These are phyloP conservation scores for Geodia barretti DNA, from an alignment of 37 sponge, comb jelly and placozoan genomes.

Conservation along the genomic window DNA sequence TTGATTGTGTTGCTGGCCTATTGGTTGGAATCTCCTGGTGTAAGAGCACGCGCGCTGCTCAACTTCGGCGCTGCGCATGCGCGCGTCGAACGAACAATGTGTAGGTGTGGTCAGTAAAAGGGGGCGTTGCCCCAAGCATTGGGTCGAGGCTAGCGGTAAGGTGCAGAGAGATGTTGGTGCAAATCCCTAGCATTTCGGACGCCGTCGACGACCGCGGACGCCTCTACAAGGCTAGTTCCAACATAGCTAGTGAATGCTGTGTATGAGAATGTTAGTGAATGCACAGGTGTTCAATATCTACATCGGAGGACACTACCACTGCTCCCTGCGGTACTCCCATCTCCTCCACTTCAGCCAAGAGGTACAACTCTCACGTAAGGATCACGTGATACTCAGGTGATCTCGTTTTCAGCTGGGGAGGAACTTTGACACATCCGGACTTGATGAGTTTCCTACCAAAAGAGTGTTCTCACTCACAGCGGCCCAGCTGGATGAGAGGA, in stretches of 20 bases:
- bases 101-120: neutral
- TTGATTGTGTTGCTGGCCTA: too few relatives aligned
- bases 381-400: neutral
- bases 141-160: too few relatives aligned
- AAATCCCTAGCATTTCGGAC: slow-evolving; percentile 22
- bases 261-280: too few relatives aligned
- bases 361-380: slow-evolving; percentile 26
- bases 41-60: neutral
- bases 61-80: neutral
- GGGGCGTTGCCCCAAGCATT: neutral
- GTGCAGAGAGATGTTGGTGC: slow-evolving; percentile 24
- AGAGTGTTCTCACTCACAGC: slow-evolving; percentile 14
- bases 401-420: slow-evolving; percentile 33
- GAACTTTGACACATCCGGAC: slow-evolving; percentile 11
- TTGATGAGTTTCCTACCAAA: slow-evolving; percentile 56
- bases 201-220: slow-evolving; percentile 18
- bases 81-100: neutral
- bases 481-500: slow-evolving; percentile 30
- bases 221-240: slow-evolving; percentile 7
- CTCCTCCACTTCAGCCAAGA: slow-evolving; percentile 55
- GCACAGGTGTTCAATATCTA: slow-evolving; percentile 63
- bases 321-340: slow-evolving; percentile 72
- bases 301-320: slow-evolving; percentile 66
- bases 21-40: too few relatives aligned
- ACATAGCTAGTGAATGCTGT: too few relatives aligned